phyloP scores from a whole-genome alignment of 1,140 invertebrate genomes.

The Bathynomus jamesi region DNA sequence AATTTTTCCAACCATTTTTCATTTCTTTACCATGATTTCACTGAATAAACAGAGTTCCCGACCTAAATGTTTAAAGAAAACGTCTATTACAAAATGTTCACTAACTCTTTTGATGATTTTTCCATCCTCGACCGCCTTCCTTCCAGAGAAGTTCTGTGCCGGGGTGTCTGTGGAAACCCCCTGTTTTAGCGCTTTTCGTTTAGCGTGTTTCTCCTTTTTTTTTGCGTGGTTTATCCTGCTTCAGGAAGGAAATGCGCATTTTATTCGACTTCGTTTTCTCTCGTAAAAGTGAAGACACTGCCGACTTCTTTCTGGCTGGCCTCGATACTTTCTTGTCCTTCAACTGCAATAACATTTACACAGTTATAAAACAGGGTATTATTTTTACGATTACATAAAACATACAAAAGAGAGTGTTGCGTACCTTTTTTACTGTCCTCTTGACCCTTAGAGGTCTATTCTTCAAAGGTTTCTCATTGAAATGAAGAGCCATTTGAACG shows the following conservation, averaged over 20 bases:
- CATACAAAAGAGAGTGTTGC: background rate
- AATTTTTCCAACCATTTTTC: no score
- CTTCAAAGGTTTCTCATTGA: background rate
- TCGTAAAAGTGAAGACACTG: background rate
- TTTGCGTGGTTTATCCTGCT: background rate
- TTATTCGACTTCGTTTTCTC: background rate
- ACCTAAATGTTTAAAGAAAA: no score
- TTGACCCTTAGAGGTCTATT: background rate
- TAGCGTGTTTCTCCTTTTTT: background rate
- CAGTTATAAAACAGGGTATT: background rate
- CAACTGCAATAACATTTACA: background rate
- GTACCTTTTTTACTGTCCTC: background rate
- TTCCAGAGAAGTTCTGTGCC: background rate
- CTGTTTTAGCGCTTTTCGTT: background rate
- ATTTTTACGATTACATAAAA: background rate
- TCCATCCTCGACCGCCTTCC: background rate
- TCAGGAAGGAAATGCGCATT: background rate
- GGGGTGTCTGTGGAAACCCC: background rate
- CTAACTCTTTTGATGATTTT: background rate
- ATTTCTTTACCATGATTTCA: no score
- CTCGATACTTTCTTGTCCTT: background rate
- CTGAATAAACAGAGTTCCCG: no score
- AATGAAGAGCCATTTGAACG: background rate
- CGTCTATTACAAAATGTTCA: no score
- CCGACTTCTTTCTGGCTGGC: background rate